Base-by-base conservation (phyloP, 2,113 vertebrate species). In the Pithys albifrons region DNA sequence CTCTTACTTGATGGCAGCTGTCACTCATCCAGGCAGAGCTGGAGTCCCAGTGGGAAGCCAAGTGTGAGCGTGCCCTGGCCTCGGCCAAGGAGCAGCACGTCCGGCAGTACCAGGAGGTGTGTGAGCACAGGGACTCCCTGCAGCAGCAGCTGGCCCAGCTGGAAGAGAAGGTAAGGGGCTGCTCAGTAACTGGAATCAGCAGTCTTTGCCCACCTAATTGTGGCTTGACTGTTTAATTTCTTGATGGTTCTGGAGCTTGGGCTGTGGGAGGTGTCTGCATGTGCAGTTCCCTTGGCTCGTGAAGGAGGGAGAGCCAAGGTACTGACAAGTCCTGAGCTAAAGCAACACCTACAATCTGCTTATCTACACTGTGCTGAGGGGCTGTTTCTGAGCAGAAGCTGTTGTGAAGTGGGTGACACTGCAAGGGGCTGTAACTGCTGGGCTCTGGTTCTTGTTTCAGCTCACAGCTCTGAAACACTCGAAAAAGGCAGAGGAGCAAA, bases 31-130 rank as follows among this genome's bases (percentile, higher is more conserved):
- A 99, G 97, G 95, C 96, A 14, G 99, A 99, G 89, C 97, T 99
- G 61, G 98, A 99, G 94, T 98, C 97, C 59, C 98, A 99, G 93
- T 99, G 98, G 98, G 98, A 98, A 96, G 91, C 94, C 52, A 99
- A 88, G 52, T 98, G 97, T 71, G 98, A 99, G 59, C 98, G 97
- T 69, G 80, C 96, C 9, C 72, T 99, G 97, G 96, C 97, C 41
- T 95, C 96, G 0, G 98, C 98, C 88, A 98, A 97, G 96, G 98
- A 98, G 74, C 98, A 98, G 59, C 99, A 99, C 13, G 23, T 35
- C 3, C 97, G 97, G 41, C 98, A 98, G 58, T 93, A 97, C 85
- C 97, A 97, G 49, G 98, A 99, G 39, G 96, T 98, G 15, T 95
- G 97, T 4, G 98, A 98, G 39, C 98, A 99, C 93, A 98, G 98